Base-by-base conservation (phyloP, 2,888 invertebrate genomes). In the Eupithecia centaureata region DNA sequence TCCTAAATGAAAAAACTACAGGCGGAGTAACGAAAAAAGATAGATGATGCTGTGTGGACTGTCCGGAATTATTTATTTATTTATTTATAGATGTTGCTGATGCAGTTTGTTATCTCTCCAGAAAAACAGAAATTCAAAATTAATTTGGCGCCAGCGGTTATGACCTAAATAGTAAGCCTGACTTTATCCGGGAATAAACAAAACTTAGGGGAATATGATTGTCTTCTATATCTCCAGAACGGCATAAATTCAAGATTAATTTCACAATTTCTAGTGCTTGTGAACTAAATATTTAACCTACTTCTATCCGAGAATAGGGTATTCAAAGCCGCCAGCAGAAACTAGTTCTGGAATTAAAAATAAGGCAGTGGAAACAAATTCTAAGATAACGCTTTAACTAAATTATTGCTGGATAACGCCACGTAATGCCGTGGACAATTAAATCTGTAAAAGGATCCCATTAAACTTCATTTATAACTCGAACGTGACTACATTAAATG, bases 401-500 rank as follows among this genome's bases (percentile, higher is more conserved):
- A 15, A 15, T 35, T 15, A 35, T 35, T 15, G 35, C 35, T 35
- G 35, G 35, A 15, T 35, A 35, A 15, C 15, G 35, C n/a, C 38
- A 15, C 38, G 15, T 38, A n/a, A 38, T 38, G 7, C n/a, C 7
- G 0, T n/a, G 52, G 25, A 22, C 13, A 63, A 70, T 67, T 63
- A 67, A 63, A 63, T 61, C 33, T 57, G 35, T 70, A 47, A 70
- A 70, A 70, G 62, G 59, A 52, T 56, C 58, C 87, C 87, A 89
- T 89, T 90, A 89, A 83, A 87, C 82, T 83, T 85, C 88, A 90
- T 91, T 90, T 86, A 88, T 88, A 85, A 85, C 88, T 83, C 79
- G 80, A 81, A 77, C 76, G 81, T 84, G 80, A 82, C 81, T 76
- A 77, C 76, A 79, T 79, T 78, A 80, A 81, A 79, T 82, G 81